phyloP scores from a whole-genome alignment of 92 coral and sea anemone species.

The Scolanthus callimorphus region DNA sequence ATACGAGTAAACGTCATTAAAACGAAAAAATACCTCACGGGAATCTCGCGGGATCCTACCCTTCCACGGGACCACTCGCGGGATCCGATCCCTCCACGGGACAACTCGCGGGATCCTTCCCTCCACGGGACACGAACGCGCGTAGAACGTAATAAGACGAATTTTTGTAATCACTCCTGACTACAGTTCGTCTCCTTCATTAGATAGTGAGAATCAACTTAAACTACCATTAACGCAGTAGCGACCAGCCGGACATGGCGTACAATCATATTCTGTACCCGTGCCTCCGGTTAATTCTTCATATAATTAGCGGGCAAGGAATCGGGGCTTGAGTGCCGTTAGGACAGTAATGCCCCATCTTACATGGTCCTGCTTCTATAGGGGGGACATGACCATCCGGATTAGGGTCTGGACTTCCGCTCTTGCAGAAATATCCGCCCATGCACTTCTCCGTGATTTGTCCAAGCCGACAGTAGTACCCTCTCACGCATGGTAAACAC shows the following conservation, averaged over 20 bases:
- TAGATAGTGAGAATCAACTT: too few species aligned
- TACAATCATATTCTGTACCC: slow-evolving; percentile 76
- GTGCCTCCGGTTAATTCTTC: slow-evolving; percentile 92
- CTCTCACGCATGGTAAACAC: slow-evolving; percentile 84
- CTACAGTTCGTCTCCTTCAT: too few species aligned
- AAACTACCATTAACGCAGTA: slow-evolving; percentile 89
- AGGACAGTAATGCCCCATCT: slow-evolving; percentile 86
- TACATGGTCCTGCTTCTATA: slow-evolving; percentile 90
- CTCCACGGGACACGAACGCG: too few species aligned
- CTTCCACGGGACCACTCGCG: too few species aligned
- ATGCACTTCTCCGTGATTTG: slow-evolving; percentile 65
- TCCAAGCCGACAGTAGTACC: slow-evolving; percentile 88
- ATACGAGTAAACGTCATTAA: neutral
- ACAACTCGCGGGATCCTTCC: too few species aligned
- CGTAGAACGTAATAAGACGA: too few species aligned
- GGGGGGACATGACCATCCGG: slow-evolving; percentile 50
- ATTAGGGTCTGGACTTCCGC: slow-evolving; percentile 96
- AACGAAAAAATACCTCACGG: neutral
- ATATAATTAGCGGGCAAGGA: slow-evolving; percentile 87
- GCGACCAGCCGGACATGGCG: slow-evolving; percentile 87
- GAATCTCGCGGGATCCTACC: too few species aligned
- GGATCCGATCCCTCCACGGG: too few species aligned
- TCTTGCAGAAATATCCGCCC: slow-evolving; percentile 94
- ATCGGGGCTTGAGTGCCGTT: slow-evolving; percentile 77
- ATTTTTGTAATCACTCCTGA: too few species aligned